phyloP scores from a whole-genome alignment of 1,140 invertebrate species.

The Calliphora vicina region DNA sequence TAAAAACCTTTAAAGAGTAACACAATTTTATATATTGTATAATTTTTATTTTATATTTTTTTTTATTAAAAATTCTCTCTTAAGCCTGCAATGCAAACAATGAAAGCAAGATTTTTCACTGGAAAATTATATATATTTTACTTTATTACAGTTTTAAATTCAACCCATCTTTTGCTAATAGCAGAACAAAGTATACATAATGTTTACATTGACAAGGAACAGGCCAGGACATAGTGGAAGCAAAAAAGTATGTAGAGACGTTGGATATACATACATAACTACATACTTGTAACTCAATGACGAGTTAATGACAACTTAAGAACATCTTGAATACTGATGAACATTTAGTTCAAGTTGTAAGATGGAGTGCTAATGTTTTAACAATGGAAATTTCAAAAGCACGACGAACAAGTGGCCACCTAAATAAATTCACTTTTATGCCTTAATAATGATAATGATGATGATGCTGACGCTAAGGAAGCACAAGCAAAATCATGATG shows the following conservation, averaged over 20 bases:
- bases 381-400: not conserved
- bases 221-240: not conserved
- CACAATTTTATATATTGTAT: no score
- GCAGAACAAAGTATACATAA: not conserved
- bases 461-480: not conserved
- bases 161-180: not conserved
- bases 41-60: no score
- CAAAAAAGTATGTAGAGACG: no score
- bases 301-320: constrained; percentile 31
- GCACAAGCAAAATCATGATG: not conserved
- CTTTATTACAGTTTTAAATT: no score
- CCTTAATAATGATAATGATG: constrained; percentile 13
- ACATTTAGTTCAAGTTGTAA: constrained; percentile 11
- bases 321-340: constrained; percentile 32
- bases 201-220: not conserved
- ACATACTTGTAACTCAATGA: constrained; percentile 22
- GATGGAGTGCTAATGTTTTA: constrained; percentile 24
- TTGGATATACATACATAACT: not conserved
- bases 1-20: no score
- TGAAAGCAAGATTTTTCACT: no score
- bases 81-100: no score
- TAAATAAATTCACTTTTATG: not conserved
- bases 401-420: not conserved
- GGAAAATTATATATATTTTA: no score
- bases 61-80: no score